Conservation (phyloP, 2,888 invertebrate species). For the Andrena haemorrhoa region DNA sequence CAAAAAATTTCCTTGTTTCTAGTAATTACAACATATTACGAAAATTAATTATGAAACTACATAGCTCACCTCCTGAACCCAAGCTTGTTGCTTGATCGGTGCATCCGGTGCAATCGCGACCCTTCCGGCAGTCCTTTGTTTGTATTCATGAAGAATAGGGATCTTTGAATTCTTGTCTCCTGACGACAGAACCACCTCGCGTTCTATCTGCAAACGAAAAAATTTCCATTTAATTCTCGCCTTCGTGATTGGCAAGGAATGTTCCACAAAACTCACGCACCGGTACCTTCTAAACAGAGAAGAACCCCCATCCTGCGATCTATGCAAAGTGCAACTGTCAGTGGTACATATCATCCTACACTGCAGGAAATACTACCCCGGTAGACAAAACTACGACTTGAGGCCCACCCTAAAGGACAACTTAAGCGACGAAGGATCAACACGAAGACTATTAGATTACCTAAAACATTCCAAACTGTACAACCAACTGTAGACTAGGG, state of each 20-base stretch:
- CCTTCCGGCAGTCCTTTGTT: slow-evolving; percentile 86
- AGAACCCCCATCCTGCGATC: too few relatives aligned
- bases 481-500: too few relatives aligned
- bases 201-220: slow-evolving; percentile 88
- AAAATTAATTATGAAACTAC: slow-evolving; percentile 29
- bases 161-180: slow-evolving; percentile 92
- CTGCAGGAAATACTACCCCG: too few relatives aligned
- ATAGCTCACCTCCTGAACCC: slow-evolving; percentile 86
- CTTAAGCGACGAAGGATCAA: too few relatives aligned
- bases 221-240: background rate
- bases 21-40: background rate
- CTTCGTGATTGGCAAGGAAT: background rate
- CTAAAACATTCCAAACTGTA: too few relatives aligned
- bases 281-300: too few relatives aligned
- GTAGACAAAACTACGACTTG: too few relatives aligned
- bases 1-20: background rate
- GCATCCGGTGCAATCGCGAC: slow-evolving; percentile 91
- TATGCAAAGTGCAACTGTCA: too few relatives aligned
- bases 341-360: too few relatives aligned
- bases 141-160: slow-evolving; percentile 91
- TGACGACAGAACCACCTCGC: slow-evolving; percentile 91
- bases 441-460: too few relatives aligned
- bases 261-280: too few relatives aligned
- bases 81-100: slow-evolving; percentile 90
- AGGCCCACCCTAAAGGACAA: too few relatives aligned